phyloP scores from a whole-genome alignment of 2,797 vertebrate genomes.

The Tangara arthus region DNA sequence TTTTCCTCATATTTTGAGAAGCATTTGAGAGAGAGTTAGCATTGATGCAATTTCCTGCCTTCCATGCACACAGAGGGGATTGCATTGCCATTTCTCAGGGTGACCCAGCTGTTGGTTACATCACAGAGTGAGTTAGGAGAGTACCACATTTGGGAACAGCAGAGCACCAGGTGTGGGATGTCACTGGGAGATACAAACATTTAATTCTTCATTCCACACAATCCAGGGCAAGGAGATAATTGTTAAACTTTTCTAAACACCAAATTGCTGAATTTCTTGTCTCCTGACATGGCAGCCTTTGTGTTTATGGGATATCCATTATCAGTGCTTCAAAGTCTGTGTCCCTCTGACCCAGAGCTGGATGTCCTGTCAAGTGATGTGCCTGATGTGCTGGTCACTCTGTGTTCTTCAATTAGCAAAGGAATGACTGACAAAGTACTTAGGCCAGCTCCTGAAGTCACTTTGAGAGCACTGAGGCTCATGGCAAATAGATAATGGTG shows the following conservation, averaged over 20 bases:
- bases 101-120: neutral
- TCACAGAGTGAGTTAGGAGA: neutral
- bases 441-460: neutral
- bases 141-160: accelerated
- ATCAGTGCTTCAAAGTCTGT: neutral
- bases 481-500: neutral
- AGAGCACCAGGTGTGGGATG: neutral
- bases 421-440: neutral
- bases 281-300: neutral
- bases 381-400: neutral
- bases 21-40: neutral
- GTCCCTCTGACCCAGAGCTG: neutral
- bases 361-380: neutral
- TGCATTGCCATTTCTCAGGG: neutral
- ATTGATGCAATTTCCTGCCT: neutral
- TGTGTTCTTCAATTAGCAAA: neutral
- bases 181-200: neutral
- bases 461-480: neutral
- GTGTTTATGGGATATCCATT: neutral
- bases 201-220: neutral
- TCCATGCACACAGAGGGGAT: neutral
- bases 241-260: neutral
- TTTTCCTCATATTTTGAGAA: neutral
- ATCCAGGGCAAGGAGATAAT: neutral
- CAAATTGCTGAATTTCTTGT: neutral